Evolutionary conservation across 2,888 invertebrate genomes (phyloP).

Genomic region (Gerris lacustris): DNA sequence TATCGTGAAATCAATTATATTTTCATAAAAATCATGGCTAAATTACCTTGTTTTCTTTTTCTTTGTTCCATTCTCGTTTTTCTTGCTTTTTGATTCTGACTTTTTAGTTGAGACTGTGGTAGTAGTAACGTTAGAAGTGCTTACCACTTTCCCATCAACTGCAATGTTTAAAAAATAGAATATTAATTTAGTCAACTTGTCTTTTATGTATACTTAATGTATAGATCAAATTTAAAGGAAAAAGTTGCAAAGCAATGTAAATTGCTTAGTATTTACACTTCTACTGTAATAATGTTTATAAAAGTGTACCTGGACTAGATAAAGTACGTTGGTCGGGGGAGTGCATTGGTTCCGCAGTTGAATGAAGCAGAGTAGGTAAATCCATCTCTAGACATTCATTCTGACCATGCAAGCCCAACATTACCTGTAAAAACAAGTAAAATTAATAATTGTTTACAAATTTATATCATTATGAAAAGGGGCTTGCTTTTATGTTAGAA

Average conservation of each 20-base stretch:
- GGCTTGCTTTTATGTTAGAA: too few relatives aligned
- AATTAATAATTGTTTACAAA: too few relatives aligned
- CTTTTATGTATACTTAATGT: slow-evolving; percentile 6
- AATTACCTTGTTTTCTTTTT: slow-evolving; percentile 82
- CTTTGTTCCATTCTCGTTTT: slow-evolving; percentile 76
- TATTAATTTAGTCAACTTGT: neutral
- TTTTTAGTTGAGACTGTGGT: slow-evolving; percentile 42
- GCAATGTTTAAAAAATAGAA: slow-evolving; percentile 24
- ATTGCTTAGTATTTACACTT: slow-evolving; percentile 6
- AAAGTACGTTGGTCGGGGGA: slow-evolving; percentile 7
- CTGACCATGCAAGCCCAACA: slow-evolving; percentile 30
- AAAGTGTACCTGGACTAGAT: neutral
- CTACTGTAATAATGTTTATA: neutral
- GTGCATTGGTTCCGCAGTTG: slow-evolving; percentile 20
- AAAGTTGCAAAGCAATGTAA: neutral
- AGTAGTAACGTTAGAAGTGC: slow-evolving; percentile 38
- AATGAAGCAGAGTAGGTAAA: slow-evolving; percentile 24
- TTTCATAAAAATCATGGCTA: too few relatives aligned
- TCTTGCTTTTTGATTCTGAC: slow-evolving; percentile 55
- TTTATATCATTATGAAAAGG: too few relatives aligned
- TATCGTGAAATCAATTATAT: too few relatives aligned
- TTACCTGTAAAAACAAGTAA: slow-evolving; percentile 28
- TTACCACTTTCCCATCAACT: slow-evolving; percentile 37
- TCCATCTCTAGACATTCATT: slow-evolving; percentile 24
- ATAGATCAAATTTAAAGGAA: slow-evolving; percentile 4